A percentile compares a stretch with the other conserved stretches of the same genome.
These are phyloP conservation scores for Cepaea nemoralis DNA, from an alignment of 1,140 invertebrate species.

Conservation along the genomic window DNA sequence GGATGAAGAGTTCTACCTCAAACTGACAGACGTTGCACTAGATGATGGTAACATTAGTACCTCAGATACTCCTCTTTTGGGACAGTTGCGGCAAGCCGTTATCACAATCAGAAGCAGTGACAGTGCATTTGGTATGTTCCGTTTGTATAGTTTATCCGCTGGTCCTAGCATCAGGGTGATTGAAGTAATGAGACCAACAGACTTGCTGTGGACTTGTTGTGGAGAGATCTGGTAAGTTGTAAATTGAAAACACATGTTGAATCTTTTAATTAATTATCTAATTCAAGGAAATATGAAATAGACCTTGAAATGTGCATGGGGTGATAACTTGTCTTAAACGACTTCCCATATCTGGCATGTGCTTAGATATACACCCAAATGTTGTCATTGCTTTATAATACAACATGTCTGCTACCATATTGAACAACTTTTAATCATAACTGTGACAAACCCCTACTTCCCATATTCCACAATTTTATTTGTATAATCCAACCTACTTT, in stretches of 20 bases:
- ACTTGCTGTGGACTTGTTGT: constrained; percentile 67
- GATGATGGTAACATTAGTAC: constrained; percentile 44
- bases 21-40: constrained; percentile 59
- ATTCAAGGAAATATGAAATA: no score
- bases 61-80: constrained; percentile 60
- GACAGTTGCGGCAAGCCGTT: constrained; percentile 45
- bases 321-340: no score
- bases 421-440: no score
- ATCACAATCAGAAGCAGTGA: constrained; percentile 65
- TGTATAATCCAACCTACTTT: no score
- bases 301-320: no score
- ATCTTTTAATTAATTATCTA: no score
- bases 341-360: no score
- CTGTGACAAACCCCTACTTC: no score
- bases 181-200: constrained; percentile 62
- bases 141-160: constrained; percentile 58
- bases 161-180: constrained; percentile 53
- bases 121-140: constrained; percentile 66
- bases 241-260: background rate
- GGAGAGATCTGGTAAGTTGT: constrained; percentile 63
- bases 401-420: no score
- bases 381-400: no score
- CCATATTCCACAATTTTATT: no score
- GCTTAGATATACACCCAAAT: no score
- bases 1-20: constrained; percentile 62